Base-by-base conservation (phyloP, 2,113 vertebrate species). In the Syngnathus scovelli region DNA sequence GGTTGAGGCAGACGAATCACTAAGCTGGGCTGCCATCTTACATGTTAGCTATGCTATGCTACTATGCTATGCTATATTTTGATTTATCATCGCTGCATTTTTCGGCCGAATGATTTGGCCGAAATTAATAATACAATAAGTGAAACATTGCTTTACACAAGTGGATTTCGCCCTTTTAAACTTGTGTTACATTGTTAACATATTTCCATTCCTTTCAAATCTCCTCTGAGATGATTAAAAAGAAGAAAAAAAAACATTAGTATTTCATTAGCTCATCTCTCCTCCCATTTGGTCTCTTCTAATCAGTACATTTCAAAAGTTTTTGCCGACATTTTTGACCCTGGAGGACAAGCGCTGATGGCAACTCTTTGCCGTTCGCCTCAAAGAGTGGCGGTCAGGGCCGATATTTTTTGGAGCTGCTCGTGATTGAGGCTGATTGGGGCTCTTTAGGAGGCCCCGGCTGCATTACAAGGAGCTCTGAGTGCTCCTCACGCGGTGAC, bases 371-470 rank as follows among this genome's bases (percentile, higher is more conserved):
- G 41, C 48, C 38, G 1, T 7, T 69, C 76, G 79, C 87, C 80
- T 79, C 74, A 49, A 65, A 70, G 33, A 55, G 49, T 16, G 55
- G 6, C 23, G 62, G 76, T 71, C 81, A 71, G 61, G 69, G 66
- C 74, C 79, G 67, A 51, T 68, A 66, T 79, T 70, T 70, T 70
- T 84, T 80, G 70, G 62, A 72, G 71, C 75, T 61, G 76, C 71
- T 59, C 36, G 74, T 87, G 86, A 89, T 89, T 87, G 83, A 76
- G 76, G 74, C 78, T 88, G 88, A 89, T 87, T 87, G 82, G 60
- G 49, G 75, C 78, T 83, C 69, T 81, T 75, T 68, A 78, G 70
- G 51, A 77, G 41, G 64, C 77, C 56, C 56, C 46, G 60, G 69
- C 78, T 58, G 68, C 70, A 80, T 80, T 80, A 83, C 55, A 66